A percentile compares a stretch with the other conserved stretches of the same genome.
phyloP scores from a whole-genome alignment of 2,888 invertebrate species.

The Mallateleia sp. region DNA sequence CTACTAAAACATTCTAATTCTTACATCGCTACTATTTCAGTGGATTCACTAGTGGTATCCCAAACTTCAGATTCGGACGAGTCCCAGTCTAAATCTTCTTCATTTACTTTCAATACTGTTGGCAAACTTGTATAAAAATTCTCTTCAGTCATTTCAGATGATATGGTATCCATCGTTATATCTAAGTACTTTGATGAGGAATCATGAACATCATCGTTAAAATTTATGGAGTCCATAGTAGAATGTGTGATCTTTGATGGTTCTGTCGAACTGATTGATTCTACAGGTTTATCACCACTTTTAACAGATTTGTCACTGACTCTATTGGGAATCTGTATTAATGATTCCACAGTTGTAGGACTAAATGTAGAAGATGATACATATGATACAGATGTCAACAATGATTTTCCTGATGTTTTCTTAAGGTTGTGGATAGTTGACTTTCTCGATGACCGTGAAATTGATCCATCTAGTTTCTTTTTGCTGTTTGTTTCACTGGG shows the following conservation, averaged over 20 bases:
- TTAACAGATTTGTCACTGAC: not conserved
- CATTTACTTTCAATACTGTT: conserved; percentile 86
- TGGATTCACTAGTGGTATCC: conserved; percentile 77
- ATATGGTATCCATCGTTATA: conserved; percentile 91
- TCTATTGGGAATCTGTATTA: not conserved
- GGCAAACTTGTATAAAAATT: conserved; percentile 91
- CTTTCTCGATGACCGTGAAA: conserved; percentile 30
- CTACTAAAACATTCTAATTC: not conserved
- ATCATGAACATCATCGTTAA: conserved; percentile 88
- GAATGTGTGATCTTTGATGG: conserved; percentile 9
- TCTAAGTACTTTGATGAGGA: conserved; percentile 89
- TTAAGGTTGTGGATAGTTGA: conserved; percentile 70
- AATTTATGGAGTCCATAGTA: conserved; percentile 87
- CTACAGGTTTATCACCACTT: conserved; percentile 1
- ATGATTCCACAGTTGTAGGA: conserved; percentile 24
- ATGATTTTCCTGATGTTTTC: conserved; percentile 77
- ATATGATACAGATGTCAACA: conserved; percentile 76
- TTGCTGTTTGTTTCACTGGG: conserved; percentile 82
- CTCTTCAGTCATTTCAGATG: conserved; percentile 91
- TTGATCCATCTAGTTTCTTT: conserved; percentile 78
- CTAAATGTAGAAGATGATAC: conserved; percentile 80
- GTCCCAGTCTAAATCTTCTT: conserved; percentile 79
- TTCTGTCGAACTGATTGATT: conserved; percentile 36
- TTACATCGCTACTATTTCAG: conserved; percentile 80
- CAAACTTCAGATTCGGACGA: conserved; percentile 69